Evolutionary conservation across 2,888 invertebrate genomes (phyloP).

Genomic region (Alloscopus bannaensis): DNA sequence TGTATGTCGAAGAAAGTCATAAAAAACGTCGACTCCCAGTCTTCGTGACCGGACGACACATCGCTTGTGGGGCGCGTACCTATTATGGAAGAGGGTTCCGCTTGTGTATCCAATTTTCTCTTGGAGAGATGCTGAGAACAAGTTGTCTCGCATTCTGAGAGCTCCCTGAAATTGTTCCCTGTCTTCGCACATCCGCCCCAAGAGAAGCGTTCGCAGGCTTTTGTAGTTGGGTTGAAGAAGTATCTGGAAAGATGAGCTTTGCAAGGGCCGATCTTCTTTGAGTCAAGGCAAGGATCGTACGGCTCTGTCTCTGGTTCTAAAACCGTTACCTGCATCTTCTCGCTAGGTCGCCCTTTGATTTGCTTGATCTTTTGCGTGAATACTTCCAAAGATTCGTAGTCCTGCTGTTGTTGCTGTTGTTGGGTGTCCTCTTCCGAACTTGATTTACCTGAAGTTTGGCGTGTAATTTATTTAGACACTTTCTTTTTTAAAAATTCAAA

Average conservation of each 20-base stretch:
- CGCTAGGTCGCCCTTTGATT: slow-evolving; percentile 41
- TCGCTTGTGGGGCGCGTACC: slow-evolving; percentile 20
- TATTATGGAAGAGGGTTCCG: slow-evolving; percentile 17
- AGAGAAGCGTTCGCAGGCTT: slow-evolving; percentile 63
- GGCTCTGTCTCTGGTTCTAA: slow-evolving; percentile 39
- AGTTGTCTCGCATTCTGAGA: slow-evolving; percentile 62
- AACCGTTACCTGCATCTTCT: slow-evolving; percentile 41
- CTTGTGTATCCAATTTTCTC: slow-evolving; percentile 28
- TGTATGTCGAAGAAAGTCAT: background rate
- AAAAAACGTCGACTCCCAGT: slow-evolving; percentile 2
- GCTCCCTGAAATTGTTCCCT: slow-evolving; percentile 66
- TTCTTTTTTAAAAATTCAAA: too few relatives aligned
- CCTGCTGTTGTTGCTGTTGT: slow-evolving; percentile 62
- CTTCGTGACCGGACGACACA: too few relatives aligned
- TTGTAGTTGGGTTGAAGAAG: slow-evolving; percentile 60
- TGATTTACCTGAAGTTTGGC: slow-evolving; percentile 5
- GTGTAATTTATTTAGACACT: too few relatives aligned
- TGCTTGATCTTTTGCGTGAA: slow-evolving; percentile 57
- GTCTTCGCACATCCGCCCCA: slow-evolving; percentile 73
- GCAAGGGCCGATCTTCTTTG: slow-evolving; percentile 61
- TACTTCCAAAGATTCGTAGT: slow-evolving; percentile 56
- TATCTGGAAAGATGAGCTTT: slow-evolving; percentile 61
- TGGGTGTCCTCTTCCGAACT: slow-evolving; percentile 59
- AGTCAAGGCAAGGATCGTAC: slow-evolving; percentile 61
- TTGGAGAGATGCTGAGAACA: slow-evolving; percentile 62